A percentile compares a stretch with the other conserved stretches of the same genome.
Evolutionary conservation across 1,140 invertebrate genomes (phyloP).

Genomic region (Cotesia glomerata): DNA sequence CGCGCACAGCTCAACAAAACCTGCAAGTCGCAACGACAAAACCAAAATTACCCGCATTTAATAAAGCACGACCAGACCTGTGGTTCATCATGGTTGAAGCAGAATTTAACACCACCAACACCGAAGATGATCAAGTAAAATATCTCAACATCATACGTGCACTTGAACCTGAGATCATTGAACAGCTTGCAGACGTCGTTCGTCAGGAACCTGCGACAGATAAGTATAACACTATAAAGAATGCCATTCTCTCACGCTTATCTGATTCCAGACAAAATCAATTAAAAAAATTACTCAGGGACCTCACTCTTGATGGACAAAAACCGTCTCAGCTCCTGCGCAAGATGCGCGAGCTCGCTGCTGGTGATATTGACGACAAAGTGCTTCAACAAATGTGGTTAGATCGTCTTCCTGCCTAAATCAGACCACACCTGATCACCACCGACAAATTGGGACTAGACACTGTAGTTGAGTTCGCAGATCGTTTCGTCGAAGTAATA

Average conservation of each 20-base stretch:
- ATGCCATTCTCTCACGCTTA: conserved; percentile 15
- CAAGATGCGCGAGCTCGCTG: conserved; percentile 34
- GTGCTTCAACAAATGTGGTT: conserved; percentile 35
- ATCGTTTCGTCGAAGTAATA: neutral
- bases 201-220: neutral
- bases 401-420: conserved; percentile 26
- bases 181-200: conserved; percentile 27
- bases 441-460: neutral
- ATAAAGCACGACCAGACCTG: neutral
- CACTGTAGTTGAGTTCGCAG: conserved; percentile 9
- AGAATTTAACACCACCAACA: neutral
- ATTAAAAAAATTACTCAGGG: conserved; percentile 37
- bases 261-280: conserved; percentile 36
- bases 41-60: neutral
- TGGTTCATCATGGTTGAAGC: conserved; percentile 9
- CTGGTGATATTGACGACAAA: conserved; percentile 18
- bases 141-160: too few species aligned
- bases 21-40: neutral
- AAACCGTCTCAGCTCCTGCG: conserved; percentile 41
- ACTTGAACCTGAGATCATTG: neutral
- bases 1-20: too few species aligned
- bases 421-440: conserved; percentile 5
- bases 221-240: conserved; percentile 27
- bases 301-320: conserved; percentile 37
- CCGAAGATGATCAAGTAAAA: neutral